phyloP scores from a whole-genome alignment of 1,140 invertebrate species.

The Batillaria attramentaria region DNA sequence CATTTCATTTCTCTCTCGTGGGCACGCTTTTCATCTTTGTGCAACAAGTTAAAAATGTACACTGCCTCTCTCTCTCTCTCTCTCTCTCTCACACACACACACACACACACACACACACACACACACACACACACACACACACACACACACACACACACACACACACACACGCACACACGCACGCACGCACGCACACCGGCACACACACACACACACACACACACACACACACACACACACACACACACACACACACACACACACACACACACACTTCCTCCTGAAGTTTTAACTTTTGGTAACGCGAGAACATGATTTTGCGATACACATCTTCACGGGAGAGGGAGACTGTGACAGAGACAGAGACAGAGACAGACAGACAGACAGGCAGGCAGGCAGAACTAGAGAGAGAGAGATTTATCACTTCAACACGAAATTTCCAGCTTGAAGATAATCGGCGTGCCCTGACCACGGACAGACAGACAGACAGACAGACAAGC shows the following conservation, averaged over 20 bases:
- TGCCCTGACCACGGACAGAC: no score
- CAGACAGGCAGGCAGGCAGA: not conserved
- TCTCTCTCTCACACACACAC: constrained; percentile 5
- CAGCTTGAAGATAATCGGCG: not conserved
- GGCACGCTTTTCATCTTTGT: not conserved
- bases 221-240: constrained; percentile 23
- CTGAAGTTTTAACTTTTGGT: not conserved
- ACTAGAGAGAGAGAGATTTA: not conserved
- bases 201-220: constrained; percentile 6
- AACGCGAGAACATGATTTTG: not conserved
- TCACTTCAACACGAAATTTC: not conserved
- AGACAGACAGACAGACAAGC: not conserved
- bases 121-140: not conserved
- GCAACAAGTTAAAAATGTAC: not conserved
- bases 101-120: constrained; percentile 10
- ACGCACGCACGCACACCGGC: not conserved
- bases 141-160: not conserved
- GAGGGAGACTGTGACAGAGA: not conserved
- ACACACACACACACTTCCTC: not conserved
- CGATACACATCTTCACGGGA: not conserved
- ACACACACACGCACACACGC: not conserved
- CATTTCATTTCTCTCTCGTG: not conserved
- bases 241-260: constrained; percentile 13
- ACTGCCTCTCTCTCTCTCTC: not conserved
- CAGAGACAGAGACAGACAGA: not conserved